phyloP scores from a whole-genome alignment of 1,140 invertebrate genomes.

The Hydropsyche tenuis region DNA sequence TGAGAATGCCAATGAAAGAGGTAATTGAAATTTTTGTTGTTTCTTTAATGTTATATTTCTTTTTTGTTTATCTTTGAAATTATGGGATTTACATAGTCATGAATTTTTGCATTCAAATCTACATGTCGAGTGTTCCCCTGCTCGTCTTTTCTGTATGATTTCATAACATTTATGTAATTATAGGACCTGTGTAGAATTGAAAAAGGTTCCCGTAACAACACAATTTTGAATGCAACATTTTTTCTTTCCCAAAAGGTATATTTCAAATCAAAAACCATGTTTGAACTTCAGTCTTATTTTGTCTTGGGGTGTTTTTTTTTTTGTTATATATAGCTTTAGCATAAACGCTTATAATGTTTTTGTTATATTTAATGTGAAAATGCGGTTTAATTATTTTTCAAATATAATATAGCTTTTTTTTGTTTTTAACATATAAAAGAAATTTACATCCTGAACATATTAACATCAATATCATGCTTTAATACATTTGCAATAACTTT shows the following conservation, averaged over 20 bases:
- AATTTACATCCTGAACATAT: too few relatives aligned
- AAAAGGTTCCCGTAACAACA: slow-evolving; percentile 58
- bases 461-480: too few relatives aligned
- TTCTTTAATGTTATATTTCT: too few relatives aligned
- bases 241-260: slow-evolving; percentile 56
- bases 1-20: slow-evolving; percentile 94
- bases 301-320: slow-evolving; percentile 9
- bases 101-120: too few relatives aligned
- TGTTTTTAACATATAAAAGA: too few relatives aligned
- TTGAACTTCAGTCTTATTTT: background rate
- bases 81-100: too few relatives aligned
- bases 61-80: too few relatives aligned
- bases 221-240: slow-evolving; percentile 61
- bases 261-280: background rate
- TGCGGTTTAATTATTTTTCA: slow-evolving; percentile 6
- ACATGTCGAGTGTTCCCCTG: too few relatives aligned
- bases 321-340: background rate
- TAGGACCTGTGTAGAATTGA: slow-evolving; percentile 63
- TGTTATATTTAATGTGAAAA: slow-evolving; percentile 22
- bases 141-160: background rate
- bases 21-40: slow-evolving; percentile 57
- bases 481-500: too few relatives aligned
- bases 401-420: background rate
- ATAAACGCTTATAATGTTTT: slow-evolving; percentile 7
- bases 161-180: slow-evolving; percentile 21